Evolutionary conservation across 2,113 vertebrate species (phyloP), one percentile per base, ranked within the genome.

Genomic region (Tympanuchus pallidicinctus): DNA sequence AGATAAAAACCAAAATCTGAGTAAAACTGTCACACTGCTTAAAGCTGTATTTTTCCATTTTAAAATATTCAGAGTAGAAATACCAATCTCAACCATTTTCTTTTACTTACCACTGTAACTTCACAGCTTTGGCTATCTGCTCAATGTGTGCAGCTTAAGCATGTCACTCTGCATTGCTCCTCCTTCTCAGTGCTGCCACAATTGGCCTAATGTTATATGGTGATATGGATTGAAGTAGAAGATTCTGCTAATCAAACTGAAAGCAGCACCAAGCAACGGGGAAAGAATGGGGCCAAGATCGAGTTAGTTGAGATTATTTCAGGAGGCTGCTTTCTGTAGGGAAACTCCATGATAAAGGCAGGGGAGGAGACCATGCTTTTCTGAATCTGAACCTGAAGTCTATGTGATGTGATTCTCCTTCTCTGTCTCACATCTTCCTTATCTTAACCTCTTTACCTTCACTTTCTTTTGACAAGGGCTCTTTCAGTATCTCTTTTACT

Each of bases 381-480:
- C 30, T 15, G 59, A 7, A 70, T 42, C 54, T 27, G 60, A 79
- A 32, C 11, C 38, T 27, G 21, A 59, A 36, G 13, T 11, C 64
- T 86, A 61, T 79, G 47, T 48, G 73, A 1, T 12, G 27, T 30
- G 57, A 60, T 76, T 86, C 6, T 87, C 38, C 47, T 82, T 66
- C 34, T 34, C 34, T n/a, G 8, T 73, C 28, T 81, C 48, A 45
- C 21, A 32, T 45, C n/a, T 17, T 77, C 14, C 57, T 76, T 89
- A 65, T 66, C 42, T 91, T 74, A 66, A 74, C 28, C 43, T 52
- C 17, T 30, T 38, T 73, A 60, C 30, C 3, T 2, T 63, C 54
- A 10, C 72, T 69, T 92, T 84, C 88, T 76, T 43, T 77, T 92
- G 85, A 71, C 82, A 89, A 57, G 15, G 87, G 64, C 43, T 86